Evolutionary conservation across 2,113 vertebrate species (phyloP), one percentile per base, ranked within the genome.

Genomic region (Chaenocephalus aceratus): DNA sequence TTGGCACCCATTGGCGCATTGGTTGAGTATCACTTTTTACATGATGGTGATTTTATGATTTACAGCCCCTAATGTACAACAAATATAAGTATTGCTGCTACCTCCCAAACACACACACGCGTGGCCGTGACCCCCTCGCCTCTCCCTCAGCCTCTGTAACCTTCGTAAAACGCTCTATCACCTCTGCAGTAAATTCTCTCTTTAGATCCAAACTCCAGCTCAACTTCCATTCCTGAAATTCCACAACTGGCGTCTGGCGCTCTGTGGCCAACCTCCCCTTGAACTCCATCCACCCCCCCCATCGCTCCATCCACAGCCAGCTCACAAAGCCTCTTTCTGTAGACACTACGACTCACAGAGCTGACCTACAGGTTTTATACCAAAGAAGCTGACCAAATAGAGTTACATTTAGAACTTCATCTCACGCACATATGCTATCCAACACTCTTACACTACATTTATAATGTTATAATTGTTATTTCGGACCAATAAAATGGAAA

Each of bases 181-280:
- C 77, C 85, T 89, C 80, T 36, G 57, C 61, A 83, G 64, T 77
- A 75, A 53, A 62, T 71, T 72, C 72, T 64, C 72, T 36, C 61
- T 56, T 80, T 82, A 58, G 51, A 85, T 82, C 76, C 79, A 77
- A 88, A 86, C 84, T 88, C 75, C 74, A 78, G 79, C 88, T 91
- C 77, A 36, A 68, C 89, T 86, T 83, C 75, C 94, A 96, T 96
- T 95, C 94, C 94, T 92, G 75, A 84, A 92, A 95, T 96, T 95
- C 94, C 94, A 92, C 84, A 89, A 88, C 82, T 71, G 67, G 82
- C 74, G 73, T 84, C 82, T 71, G 67, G 82, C 74, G 72, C 85
- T 87, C 89, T 91, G 89, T 91, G 90, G 92, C 91, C 91, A 85
- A 89, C 91, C 88, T 88, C 88, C 82, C 80, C 80, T 80, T 86